Percentiles rank a stretch among this genome's conserved stretches.
Evolutionary conservation across 2,797 vertebrate genomes (phyloP).

Genomic region (Artibeus jamaicensis): DNA sequence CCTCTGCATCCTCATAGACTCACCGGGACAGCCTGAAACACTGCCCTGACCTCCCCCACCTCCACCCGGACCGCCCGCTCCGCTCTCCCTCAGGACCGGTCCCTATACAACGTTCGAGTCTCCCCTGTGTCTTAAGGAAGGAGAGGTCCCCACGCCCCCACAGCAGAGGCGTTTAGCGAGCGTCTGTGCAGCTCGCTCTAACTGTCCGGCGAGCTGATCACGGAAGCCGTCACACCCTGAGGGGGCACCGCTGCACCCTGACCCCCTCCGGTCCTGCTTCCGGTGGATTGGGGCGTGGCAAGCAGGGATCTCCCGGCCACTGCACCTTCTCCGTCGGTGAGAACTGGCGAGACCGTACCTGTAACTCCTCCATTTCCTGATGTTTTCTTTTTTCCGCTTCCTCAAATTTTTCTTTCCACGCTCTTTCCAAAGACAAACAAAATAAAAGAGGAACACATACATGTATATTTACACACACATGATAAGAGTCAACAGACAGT

Average conservation of each 20-base stretch:
- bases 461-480: neutral
- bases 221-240: too few species aligned
- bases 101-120: too few species aligned
- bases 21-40: neutral
- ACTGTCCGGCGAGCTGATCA: neutral
- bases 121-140: too few species aligned
- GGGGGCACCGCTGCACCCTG: neutral
- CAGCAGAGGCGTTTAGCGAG: neutral
- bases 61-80: neutral
- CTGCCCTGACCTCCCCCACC: neutral
- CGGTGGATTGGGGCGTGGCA: neutral
- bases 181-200: neutral
- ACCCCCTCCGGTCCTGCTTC: neutral
- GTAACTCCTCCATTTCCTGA: conserved; percentile 92
- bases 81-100: neutral
- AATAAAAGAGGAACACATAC: neutral
- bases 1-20: neutral
- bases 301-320: neutral
- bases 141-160: neutral
- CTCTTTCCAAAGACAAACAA: conserved; percentile 80
- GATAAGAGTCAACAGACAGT: neutral
- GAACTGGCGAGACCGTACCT: conserved; percentile 83
- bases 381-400: conserved; percentile 93
- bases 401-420: conserved; percentile 94
- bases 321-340: neutral